Base-by-base conservation (phyloP, 2,888 invertebrate species). In the Linyphia triangularis region DNA sequence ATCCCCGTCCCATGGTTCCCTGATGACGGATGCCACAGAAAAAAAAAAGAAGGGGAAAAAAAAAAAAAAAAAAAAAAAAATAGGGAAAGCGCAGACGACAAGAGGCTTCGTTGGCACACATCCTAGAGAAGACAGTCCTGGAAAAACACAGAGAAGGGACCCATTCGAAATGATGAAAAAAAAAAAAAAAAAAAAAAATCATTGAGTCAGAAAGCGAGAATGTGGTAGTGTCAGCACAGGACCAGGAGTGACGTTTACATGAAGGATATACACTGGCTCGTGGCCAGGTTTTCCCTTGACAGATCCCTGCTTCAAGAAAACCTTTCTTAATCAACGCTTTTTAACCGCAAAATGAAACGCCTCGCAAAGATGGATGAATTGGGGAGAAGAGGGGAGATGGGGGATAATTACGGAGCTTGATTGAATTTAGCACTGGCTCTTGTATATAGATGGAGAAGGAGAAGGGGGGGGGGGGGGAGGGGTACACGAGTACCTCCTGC, bases 201-300 rank as follows among this genome's bases (percentile, higher is more conserved):
- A 43, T 51, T 88, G 86, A 81, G 61, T 88, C 81, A 88, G 63
- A 57, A 37, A 81, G 63, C 59, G 69, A 73, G 75, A 88, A 88
- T 88, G 86, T 88, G 75, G 86, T 67, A 72, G 59, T 72, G 72
- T 85, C 85, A 79, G 79, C 79, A 83, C 16, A 51, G 51, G 51
- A n/a, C 51, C 75, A 57, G 30, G 67, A 59, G 75, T 78, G 85
- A 85, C 85, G 85, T 85, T 51, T 51, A 51, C 70, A 78, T 78
- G 78, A 84, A 84, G 77, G 69, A 69, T n/a, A n/a, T n/a, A 61
- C 67, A 51, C 59, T 85, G 85, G 85, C 85, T 43, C 51, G 30
- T 22, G 70, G 33, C 85, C 85, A 85, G 61, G 16, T 24, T 10
- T 51, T 16, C 69, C 43, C 26, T 19, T 84, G 84, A 84, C 84